A percentile compares a stretch with the other conserved stretches of the same genome.
Conservation (phyloP, 2,113 vertebrate genomes). For the Chaenogobius annularis region DNA sequence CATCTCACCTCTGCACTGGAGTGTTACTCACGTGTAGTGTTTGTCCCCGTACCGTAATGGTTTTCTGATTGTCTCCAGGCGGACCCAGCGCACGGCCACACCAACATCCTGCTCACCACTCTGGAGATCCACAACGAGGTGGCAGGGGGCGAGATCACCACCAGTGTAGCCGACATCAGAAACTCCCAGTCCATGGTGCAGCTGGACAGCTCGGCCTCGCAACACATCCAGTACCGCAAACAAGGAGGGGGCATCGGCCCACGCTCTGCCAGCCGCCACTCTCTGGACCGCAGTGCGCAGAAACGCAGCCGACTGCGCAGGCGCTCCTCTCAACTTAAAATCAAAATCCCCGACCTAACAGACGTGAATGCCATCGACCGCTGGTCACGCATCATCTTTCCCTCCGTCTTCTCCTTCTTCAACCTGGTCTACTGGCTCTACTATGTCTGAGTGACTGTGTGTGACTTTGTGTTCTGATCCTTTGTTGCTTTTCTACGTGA, state of each 20-base stretch:
- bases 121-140: slow-evolving; percentile 95
- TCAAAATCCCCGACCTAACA: slow-evolving; percentile 95
- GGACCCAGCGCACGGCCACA: slow-evolving; percentile 81
- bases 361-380: slow-evolving; percentile 97
- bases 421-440: slow-evolving; percentile 97
- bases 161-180: slow-evolving; percentile 83
- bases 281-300: slow-evolving; percentile 83
- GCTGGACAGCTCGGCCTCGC: slow-evolving; percentile 86
- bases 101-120: slow-evolving; percentile 89
- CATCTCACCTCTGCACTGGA: slow-evolving; percentile 22
- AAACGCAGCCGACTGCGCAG: slow-evolving; percentile 90
- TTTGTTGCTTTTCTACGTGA: slow-evolving; percentile 63
- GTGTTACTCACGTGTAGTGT: background rate
- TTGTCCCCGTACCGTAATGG: background rate
- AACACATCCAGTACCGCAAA: slow-evolving; percentile 91
- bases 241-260: slow-evolving; percentile 80
- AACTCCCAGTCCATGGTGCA: slow-evolving; percentile 92
- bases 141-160: slow-evolving; percentile 85
- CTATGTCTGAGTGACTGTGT: slow-evolving; percentile 84
- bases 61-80: slow-evolving; percentile 72
- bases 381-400: slow-evolving; percentile 95
- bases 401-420: slow-evolving; percentile 94
- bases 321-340: slow-evolving; percentile 91
- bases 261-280: slow-evolving; percentile 77
- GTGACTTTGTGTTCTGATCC: slow-evolving; percentile 28